Base-by-base conservation (phyloP, 1,140 invertebrate genomes). In the Aphelinus certus region DNA sequence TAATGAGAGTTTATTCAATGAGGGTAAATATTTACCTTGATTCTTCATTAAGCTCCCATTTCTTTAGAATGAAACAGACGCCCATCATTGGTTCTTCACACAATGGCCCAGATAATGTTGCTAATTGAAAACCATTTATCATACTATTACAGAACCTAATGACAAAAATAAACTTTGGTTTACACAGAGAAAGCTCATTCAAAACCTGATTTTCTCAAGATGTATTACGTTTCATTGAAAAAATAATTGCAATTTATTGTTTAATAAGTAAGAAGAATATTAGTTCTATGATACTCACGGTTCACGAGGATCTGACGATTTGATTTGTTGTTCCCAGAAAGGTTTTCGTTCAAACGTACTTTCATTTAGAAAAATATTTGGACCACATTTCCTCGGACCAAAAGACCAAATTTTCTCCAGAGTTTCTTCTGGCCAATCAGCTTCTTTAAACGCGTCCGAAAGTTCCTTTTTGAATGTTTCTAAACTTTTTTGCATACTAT, bases 1-100 rank as follows among this genome's bases (percentile, higher is more conserved):
- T 26, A 26, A 26, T 26, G 26, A 26, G 26, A 26, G 26, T 26
- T 26, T 26, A 26, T 26, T 26, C 26, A 26, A 26, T 26, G 26
- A 26, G 26, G 26, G 26, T 26, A 26, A 26, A 26, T 26, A 26
- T 26, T 73, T 81, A 88, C 85, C 84, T 86, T 70, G 69, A n/a
- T 65, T 84, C 82, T 71, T 90, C 89, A 70, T 91, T 85, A 5
- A 92, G 82, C 69, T 89, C 88, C 94, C 95, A 96, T 81, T 94
- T 93, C 82, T 97, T 93, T 2, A 98, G 89, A 76, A 96, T 89
- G 86, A 98, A 98, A 71, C 93, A 95, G 1, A 98, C 95, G 1
- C 97, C 97, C 89, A 94, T 95, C 94, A 98, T 95, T 26, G 97
- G 96, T 82, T 99, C 97, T 84, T 98, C 96, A 88, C 97, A 99